Conservation (phyloP, 2,888 invertebrate genomes). For the Lithodes maja region DNA sequence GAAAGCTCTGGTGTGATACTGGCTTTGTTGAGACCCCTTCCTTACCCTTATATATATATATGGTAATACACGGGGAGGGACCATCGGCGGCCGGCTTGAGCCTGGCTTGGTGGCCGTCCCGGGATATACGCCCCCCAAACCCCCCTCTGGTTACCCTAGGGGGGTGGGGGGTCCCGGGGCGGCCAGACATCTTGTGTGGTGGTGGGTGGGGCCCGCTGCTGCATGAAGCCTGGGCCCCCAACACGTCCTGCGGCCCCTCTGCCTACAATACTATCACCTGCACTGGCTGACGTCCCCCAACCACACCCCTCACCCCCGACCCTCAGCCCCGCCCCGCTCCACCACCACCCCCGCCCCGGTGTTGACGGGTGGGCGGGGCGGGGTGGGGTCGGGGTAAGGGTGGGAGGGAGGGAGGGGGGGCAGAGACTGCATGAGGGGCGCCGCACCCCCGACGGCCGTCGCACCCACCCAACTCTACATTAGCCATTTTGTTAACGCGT, state of each 20-base stretch:
- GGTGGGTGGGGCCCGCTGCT: slow-evolving; percentile 34
- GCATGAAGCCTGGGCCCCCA: slow-evolving; percentile 58
- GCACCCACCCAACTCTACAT: slow-evolving; percentile 62
- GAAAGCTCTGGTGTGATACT: too few relatives aligned
- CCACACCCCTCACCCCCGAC: slow-evolving; percentile 18
- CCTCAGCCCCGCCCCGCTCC: not conserved
- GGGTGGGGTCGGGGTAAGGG: slow-evolving; percentile 24
- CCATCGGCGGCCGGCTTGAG: slow-evolving; percentile 48
- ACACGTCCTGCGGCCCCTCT: slow-evolving; percentile 59
- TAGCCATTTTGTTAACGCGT: slow-evolving; percentile 70
- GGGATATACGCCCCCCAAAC: slow-evolving; percentile 8
- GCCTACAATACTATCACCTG: slow-evolving; percentile 62
- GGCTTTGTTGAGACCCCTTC: not conserved
- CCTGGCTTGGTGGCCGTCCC: slow-evolving; percentile 24
- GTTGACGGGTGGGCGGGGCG: not conserved
- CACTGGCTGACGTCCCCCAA: slow-evolving; percentile 56
- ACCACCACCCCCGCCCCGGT: slow-evolving; percentile 15
- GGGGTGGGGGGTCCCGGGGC: slow-evolving; percentile 19
- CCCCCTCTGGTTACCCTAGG: not conserved
- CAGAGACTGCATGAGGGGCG: slow-evolving; percentile 65
- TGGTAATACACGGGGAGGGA: not conserved
- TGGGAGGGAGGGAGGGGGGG: slow-evolving; percentile 46
- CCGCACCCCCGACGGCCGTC: slow-evolving; percentile 58
- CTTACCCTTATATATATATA: not conserved
- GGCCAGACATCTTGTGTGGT: slow-evolving; percentile 51